These are phyloP conservation scores for Hippocampus kuda DNA, from an alignment of 2,797 vertebrate species.

Conservation along the genomic window DNA sequence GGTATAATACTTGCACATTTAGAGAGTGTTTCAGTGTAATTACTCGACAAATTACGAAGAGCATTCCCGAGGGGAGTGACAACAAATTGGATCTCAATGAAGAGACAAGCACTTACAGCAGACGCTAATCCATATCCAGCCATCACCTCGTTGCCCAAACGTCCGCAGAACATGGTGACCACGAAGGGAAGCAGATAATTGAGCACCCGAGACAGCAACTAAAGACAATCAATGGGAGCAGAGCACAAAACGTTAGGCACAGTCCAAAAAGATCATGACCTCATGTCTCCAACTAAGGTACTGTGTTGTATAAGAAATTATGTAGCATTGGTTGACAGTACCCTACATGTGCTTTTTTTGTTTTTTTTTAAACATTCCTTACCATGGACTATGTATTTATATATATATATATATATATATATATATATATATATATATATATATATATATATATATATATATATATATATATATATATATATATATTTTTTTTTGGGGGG, in stretches of 20 bases:
- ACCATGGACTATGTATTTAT: too few species aligned
- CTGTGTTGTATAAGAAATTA: too few species aligned
- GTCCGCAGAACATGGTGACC: constrained; percentile 68
- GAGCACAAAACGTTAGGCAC: not conserved
- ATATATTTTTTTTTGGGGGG: not conserved
- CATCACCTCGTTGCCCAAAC: constrained; percentile 64
- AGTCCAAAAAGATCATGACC: not conserved
- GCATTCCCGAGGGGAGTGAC: not conserved
- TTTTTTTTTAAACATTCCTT: too few species aligned
- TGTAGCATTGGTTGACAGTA: too few species aligned
- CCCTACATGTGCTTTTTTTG: too few species aligned
- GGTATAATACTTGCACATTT: not conserved
- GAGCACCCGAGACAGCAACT: constrained; percentile 63
- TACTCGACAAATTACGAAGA: not conserved
- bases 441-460: too few species aligned
- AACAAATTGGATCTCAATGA: not conserved
- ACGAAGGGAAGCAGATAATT: constrained; percentile 62
- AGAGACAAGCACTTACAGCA: constrained; percentile 51
- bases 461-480: too few species aligned
- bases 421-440: too few species aligned
- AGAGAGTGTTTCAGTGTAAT: not conserved
- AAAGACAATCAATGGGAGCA: constrained; percentile 25
- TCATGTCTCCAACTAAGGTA: too few species aligned
- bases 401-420: not conserved
- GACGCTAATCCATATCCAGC: constrained; percentile 65